phyloP scores from a whole-genome alignment of 2,888 invertebrate species.

The Drosophila histrio region DNA sequence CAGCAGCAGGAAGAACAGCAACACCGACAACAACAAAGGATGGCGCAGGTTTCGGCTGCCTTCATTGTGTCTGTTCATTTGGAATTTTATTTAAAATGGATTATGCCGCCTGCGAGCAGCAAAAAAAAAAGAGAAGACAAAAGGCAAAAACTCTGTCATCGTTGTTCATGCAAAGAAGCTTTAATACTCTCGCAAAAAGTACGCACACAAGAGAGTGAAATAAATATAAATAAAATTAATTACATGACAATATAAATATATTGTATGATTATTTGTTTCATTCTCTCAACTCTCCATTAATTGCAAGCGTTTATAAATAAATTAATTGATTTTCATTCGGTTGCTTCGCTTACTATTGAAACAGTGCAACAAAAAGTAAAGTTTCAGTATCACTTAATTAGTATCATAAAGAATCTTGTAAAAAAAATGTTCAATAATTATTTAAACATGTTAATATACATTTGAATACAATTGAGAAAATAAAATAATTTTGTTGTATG shows the following conservation, averaged over 20 bases:
- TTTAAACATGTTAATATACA: no score
- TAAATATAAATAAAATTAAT: slow-evolving; percentile 2
- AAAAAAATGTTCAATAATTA: no score
- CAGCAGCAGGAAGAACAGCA: slow-evolving; percentile 9
- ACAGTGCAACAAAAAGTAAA: no score
- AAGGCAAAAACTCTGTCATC: slow-evolving; percentile 21
- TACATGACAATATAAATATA: neutral
- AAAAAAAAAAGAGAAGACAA: slow-evolving; percentile 1
- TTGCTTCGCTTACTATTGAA: no score
- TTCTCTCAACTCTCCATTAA: neutral
- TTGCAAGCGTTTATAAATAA: neutral
- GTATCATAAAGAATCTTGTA: no score
- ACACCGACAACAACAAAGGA: slow-evolving; percentile 21
- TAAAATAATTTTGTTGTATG: no score
- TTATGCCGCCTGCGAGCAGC: slow-evolving; percentile 59
- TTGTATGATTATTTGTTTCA: neutral
- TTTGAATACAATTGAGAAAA: no score
- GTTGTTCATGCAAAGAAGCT: slow-evolving; percentile 19
- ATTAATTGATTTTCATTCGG: neutral
- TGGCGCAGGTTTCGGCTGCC: slow-evolving; percentile 46
- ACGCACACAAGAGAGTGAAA: neutral
- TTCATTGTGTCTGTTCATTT: slow-evolving; percentile 71
- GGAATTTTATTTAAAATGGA: slow-evolving; percentile 78
- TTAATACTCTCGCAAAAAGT: slow-evolving; percentile 42
- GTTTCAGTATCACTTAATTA: no score